These are phyloP conservation scores for Deroplatys truncata DNA, from an alignment of 2,888 invertebrate species.

Conservation along the genomic window DNA sequence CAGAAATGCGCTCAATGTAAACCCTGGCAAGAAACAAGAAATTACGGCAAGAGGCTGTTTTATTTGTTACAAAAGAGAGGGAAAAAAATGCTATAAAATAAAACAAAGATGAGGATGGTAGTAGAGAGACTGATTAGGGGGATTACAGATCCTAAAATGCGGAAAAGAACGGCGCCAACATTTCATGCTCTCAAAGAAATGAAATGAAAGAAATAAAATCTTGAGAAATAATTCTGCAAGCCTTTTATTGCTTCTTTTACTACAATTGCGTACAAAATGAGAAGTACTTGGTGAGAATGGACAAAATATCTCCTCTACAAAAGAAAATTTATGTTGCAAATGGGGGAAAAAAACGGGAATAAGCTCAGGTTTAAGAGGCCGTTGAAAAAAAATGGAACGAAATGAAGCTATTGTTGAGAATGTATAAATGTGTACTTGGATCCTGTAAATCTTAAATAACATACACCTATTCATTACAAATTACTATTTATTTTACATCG, in stretches of 20 bases:
- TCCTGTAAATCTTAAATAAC: no score
- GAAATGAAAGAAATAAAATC: neutral
- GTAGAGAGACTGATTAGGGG: neutral
- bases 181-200: neutral
- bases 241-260: neutral
- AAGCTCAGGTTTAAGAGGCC: no score
- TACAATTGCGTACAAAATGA: neutral
- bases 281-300: neutral
- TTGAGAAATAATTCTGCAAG: neutral
- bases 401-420: no score
- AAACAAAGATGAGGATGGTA: neutral
- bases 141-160: neutral
- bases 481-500: no score
- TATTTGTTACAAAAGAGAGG: neutral
- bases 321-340: neutral
- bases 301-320: neutral
- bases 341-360: no score
- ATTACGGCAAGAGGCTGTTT: neutral
- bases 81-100: neutral
- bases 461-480: no score
- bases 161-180: neutral
- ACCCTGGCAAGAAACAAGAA: neutral
- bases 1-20: neutral
- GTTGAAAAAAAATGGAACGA: no score
- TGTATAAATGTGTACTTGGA: no score